These are phyloP conservation scores for Aphodius sticticus DNA, from an alignment of 2,888 invertebrate genomes.

Conservation along the genomic window DNA sequence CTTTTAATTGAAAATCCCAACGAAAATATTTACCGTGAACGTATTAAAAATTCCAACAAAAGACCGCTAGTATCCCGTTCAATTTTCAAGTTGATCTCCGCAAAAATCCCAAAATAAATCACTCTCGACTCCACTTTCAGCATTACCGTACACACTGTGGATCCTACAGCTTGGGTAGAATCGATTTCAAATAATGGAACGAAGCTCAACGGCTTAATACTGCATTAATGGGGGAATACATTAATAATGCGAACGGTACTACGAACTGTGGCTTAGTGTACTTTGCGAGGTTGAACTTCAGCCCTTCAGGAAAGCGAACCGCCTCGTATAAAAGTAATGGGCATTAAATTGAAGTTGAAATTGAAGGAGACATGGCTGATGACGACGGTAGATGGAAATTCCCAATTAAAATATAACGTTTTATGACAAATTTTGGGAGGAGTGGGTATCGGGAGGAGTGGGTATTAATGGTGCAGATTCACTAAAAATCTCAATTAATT, in stretches of 20 bases:
- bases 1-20: no score
- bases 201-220: constrained; percentile 18
- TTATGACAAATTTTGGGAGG: neutral
- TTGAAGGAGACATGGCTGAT: neutral
- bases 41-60: neutral
- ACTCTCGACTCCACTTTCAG: neutral
- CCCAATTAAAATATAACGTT: neutral
- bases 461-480: neutral
- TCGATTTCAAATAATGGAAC: constrained; percentile 27
- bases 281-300: neutral
- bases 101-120: neutral
- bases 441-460: neutral
- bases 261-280: constrained; percentile 18
- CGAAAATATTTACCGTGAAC: neutral
- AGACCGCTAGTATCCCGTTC: neutral
- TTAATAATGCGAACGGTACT: constrained; percentile 20
- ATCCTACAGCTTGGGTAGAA: neutral
- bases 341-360: neutral
- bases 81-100: neutral
- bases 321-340: neutral
- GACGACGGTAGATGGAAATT: neutral
- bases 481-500: neutral
- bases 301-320: neutral
- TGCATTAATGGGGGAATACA: constrained; percentile 24
- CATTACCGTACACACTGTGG: neutral